Base-by-base conservation (phyloP, 2,888 invertebrate genomes). In the Stenodera caucasica region DNA sequence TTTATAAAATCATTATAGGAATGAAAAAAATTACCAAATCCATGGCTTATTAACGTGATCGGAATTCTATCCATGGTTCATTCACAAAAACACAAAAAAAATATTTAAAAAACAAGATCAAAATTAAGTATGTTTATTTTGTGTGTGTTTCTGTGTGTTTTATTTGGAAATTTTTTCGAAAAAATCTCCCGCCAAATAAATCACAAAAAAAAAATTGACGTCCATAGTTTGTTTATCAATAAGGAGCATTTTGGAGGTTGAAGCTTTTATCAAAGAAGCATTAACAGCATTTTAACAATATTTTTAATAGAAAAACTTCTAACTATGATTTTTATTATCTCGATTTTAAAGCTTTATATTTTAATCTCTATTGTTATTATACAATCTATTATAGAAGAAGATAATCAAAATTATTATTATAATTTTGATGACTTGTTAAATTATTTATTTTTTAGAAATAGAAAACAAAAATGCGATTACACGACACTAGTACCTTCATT, bases 401-500 rank as follows among this genome's bases (percentile, higher is more conserved):
- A n/a, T n/a, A n/a, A n/a, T n/a, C n/a, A n/a, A n/a, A n/a, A n/a
- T n/a, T n/a, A n/a, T n/a, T n/a, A n/a, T n/a, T n/a, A n/a, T n/a
- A n/a, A n/a, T n/a, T n/a, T n/a, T n/a, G n/a, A n/a, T n/a, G n/a
- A n/a, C n/a, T n/a, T n/a, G n/a, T n/a, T n/a, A n/a, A n/a, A n/a
- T n/a, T n/a, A 5, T 30, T 30, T 30, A 8, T 30, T 30, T 30
- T 30, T 30, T 1, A 6, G 29, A 15, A 52, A 11, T 26, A 18
- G 49, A 49, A 30, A 33, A 49, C 49, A 53, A 58, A 58, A 37
- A 50, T 30, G 49, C 15, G 23, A 64, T 62, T 65, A 58, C 62
- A 66, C 65, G 65, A 67, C 68, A 69, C 72, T 72, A 72, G 75
- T 81, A 81, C 81, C 84, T 83, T 85, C 89, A 91, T 87, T 91